These are phyloP conservation scores for Nyctibius bracteatus DNA, from an alignment of 2,113 vertebrate species.

Conservation along the genomic window DNA sequence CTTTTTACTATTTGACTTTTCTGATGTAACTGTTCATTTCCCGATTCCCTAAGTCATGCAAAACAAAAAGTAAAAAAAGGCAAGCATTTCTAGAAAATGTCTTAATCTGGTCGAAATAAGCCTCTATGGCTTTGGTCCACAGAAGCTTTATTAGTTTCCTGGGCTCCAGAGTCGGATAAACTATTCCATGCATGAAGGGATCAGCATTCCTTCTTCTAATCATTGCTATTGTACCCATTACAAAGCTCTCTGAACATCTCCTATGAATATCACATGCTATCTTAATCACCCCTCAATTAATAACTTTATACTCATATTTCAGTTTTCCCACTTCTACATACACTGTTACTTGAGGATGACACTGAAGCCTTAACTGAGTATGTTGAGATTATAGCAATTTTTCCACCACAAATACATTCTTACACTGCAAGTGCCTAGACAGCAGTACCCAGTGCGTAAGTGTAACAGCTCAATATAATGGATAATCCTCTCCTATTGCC, in stretches of 20 bases:
- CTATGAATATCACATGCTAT: slow-evolving; percentile 21
- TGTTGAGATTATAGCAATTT: background rate
- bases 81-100: background rate
- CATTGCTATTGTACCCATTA: slow-evolving; percentile 41
- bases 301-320: background rate
- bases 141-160: slow-evolving; percentile 34
- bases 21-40: background rate
- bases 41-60: background rate
- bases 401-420: background rate
- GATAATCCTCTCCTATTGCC: background rate
- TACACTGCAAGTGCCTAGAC: background rate
- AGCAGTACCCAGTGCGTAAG: background rate
- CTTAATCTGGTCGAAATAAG: slow-evolving; percentile 44
- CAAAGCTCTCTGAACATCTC: slow-evolving; percentile 28
- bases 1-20: background rate
- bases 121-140: slow-evolving; percentile 1
- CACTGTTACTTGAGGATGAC: background rate
- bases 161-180: slow-evolving; percentile 37
- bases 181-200: slow-evolving; percentile 60
- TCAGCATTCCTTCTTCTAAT: slow-evolving; percentile 50
- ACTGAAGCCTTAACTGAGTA: background rate
- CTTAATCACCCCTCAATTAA: slow-evolving; percentile 42
- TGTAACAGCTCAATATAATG: background rate
- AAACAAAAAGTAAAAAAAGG: background rate
- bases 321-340: background rate